Percentiles rank a stretch among this genome's conserved stretches.
Evolutionary conservation across 2,888 invertebrate species (phyloP).

Genomic region (Mystacides longicornis): DNA sequence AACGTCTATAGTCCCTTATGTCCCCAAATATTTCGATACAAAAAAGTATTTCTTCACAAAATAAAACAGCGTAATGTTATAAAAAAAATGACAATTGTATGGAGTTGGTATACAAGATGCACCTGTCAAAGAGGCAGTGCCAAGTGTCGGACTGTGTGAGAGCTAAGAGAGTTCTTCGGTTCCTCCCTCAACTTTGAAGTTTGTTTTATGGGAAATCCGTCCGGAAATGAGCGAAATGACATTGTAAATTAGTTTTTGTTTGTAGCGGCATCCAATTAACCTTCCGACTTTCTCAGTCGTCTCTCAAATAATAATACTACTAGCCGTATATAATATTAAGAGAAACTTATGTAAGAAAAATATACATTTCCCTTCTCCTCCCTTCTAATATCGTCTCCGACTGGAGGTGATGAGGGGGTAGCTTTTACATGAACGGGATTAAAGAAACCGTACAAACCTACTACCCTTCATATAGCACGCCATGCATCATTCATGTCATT

Average conservation of each 20-base stretch:
- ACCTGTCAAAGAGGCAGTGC: too few species aligned
- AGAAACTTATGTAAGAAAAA: constrained; percentile 1
- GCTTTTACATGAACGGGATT: not conserved
- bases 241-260: constrained; percentile 9
- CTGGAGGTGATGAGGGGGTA: not conserved
- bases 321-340: not conserved
- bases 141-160: too few species aligned
- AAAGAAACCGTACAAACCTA: not conserved
- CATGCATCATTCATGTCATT: constrained; percentile 1
- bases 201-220: constrained; percentile 3
- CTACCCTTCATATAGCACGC: too few species aligned
- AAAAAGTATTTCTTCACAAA: too few species aligned
- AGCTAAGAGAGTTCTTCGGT: not conserved
- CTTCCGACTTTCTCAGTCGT: not conserved
- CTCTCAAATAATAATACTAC: not conserved
- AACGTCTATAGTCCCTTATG: too few species aligned
- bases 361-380: not conserved
- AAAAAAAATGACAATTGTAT: too few species aligned
- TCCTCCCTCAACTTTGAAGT: not conserved
- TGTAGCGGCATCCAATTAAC: constrained; percentile 5
- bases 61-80: too few species aligned
- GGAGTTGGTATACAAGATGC: too few species aligned
- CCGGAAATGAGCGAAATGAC: constrained; percentile 6
- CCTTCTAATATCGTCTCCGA: not conserved
- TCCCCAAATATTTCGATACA: too few species aligned